Conservation (phyloP, 2,888 invertebrate species). For the Chaetogeoica ovagalla region DNA sequence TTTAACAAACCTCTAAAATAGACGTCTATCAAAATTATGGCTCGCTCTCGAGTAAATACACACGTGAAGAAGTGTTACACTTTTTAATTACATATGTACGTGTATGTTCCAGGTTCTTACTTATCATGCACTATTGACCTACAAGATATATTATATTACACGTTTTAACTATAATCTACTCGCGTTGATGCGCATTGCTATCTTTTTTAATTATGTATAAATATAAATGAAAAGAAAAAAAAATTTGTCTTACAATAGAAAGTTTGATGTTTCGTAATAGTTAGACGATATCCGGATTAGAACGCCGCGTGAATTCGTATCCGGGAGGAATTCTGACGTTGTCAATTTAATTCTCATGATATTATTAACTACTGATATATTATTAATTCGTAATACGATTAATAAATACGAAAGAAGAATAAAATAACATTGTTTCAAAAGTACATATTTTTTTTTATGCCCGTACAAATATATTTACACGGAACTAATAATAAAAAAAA, state of each 20-base stretch:
- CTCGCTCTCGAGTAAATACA: no score
- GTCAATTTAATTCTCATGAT: neutral
- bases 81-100: no score
- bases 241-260: slow-evolving; percentile 21
- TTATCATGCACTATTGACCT: slow-evolving; percentile 17
- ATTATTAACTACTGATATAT: no score
- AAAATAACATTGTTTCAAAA: no score
- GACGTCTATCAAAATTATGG: no score
- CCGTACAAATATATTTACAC: no score
- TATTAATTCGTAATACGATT: no score
- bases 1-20: no score
- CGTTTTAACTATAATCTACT: slow-evolving; percentile 20
- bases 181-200: slow-evolving; percentile 8
- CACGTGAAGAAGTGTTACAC: no score
- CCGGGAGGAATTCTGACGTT: slow-evolving; percentile 27
- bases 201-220: slow-evolving; percentile 7
- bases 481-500: no score
- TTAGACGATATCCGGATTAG: slow-evolving; percentile 41
- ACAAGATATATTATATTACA: neutral
- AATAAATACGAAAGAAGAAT: no score
- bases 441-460: no score
- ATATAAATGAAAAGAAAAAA: slow-evolving; percentile 9
- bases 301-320: slow-evolving; percentile 6
- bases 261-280: slow-evolving; percentile 43
- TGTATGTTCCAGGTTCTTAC: neutral